Base-by-base conservation (phyloP, 2,888 invertebrate genomes). In the Parelbella ahira region DNA sequence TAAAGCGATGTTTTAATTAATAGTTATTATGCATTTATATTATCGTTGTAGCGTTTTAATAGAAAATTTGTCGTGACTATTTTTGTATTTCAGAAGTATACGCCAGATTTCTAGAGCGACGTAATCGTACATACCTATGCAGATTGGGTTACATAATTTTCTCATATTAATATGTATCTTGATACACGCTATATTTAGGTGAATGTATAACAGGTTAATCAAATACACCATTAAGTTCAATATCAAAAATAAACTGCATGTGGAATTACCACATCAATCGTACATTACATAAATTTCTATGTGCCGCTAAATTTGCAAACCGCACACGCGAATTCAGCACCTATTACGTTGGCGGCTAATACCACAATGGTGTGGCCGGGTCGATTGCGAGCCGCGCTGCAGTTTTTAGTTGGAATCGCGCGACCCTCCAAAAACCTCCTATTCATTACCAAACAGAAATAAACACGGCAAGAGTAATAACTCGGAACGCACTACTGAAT, bases 261-360 rank as follows among this genome's bases (percentile, higher is more conserved):
- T 28, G 23, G 15, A 28, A 36, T 42, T 36, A 36, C 42, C 29
- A 42, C 42, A 23, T 34, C 61, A 73, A 79, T 77, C 73, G 74
- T 58, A 70, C 72, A 74, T 77, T 73, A 76, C 60, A 67, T 63
- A 42, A 29, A 42, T 28, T 28, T 18, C 10, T 34, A 23, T 12
- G 34, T 12, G 15, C 42, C 21, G 21, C 28, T 15, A 41, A 41
- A 34, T 34, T 21, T 23, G 5, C n/a, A 28, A 33, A 27, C 10
- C 23, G 11, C 28, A 25, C 5, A 11, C n/a, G 11, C 34, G 13
- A 42, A 23, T 21, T 4, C 27, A 34, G 15, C 28, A 23, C 42
- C 15, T 42, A 42, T 42, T 42, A 20, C 11, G 4, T 6, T 23
- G 4, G 4, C 3, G 15, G 13, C 18, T 23, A 23, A 27, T 10